phyloP scores from a whole-genome alignment of 2,113 vertebrate genomes.

The Larimichthys polyactis region DNA sequence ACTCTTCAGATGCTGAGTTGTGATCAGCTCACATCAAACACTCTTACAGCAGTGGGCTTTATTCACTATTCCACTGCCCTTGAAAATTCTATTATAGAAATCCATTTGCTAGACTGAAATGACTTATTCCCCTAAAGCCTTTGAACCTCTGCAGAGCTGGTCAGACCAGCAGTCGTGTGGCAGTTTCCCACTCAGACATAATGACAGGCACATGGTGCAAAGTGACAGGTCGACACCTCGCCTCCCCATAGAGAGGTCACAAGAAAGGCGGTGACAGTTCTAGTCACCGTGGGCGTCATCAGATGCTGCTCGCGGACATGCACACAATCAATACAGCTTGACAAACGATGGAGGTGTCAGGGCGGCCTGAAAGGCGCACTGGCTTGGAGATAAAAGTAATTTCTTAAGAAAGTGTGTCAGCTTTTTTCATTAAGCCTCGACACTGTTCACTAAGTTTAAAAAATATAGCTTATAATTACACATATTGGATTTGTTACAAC shows the following conservation, averaged over 20 bases:
- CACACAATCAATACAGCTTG: slow-evolving; percentile 47
- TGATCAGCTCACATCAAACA: slow-evolving; percentile 71
- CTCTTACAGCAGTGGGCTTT: slow-evolving; percentile 50
- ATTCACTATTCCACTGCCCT: slow-evolving; percentile 67
- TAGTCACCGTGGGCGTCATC: slow-evolving; percentile 42
- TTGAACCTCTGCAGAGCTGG: slow-evolving; percentile 61
- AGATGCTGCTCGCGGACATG: slow-evolving; percentile 9
- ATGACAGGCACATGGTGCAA: slow-evolving; percentile 51
- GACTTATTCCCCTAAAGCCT: slow-evolving; percentile 73
- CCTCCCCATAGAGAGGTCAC: slow-evolving; percentile 63
- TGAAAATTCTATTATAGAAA: slow-evolving; percentile 78
- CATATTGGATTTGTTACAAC: slow-evolving; percentile 25
- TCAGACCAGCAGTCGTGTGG: slow-evolving; percentile 47
- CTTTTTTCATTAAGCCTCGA: slow-evolving; percentile 21
- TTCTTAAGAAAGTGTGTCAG: not conserved
- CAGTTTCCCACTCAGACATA: slow-evolving; percentile 49
- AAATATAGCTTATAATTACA: slow-evolving; percentile 56
- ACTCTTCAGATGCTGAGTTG: slow-evolving; percentile 47
- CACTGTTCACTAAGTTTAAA: slow-evolving; percentile 22
- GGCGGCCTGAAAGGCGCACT: not conserved
- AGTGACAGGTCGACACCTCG: slow-evolving; percentile 68
- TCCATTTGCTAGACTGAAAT: slow-evolving; percentile 72
- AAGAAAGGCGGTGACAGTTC: slow-evolving; percentile 41
- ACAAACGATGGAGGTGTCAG: slow-evolving; percentile 37
- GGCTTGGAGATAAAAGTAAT: slow-evolving; percentile 2